phyloP scores from a whole-genome alignment of 2,888 invertebrate genomes.

The Ypsolopha sequella region DNA sequence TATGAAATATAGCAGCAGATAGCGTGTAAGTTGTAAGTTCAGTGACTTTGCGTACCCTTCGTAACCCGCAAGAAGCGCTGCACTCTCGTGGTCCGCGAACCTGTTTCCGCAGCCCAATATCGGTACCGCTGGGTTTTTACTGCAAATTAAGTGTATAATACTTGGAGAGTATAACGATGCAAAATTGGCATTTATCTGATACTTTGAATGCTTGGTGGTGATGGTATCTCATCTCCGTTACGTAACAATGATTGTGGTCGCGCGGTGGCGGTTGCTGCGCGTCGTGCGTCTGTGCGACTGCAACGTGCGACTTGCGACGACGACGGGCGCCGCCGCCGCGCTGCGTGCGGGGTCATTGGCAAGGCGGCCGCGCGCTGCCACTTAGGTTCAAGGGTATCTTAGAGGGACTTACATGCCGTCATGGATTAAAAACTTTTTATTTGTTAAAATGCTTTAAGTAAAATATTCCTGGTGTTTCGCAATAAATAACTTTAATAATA shows the following conservation, averaged over 20 bases:
- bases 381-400: constrained; percentile 69
- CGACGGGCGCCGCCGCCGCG: constrained; percentile 59
- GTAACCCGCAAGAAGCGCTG: constrained; percentile 54
- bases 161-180: constrained; percentile 19
- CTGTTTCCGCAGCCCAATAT: constrained; percentile 61
- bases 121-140: constrained; percentile 28
- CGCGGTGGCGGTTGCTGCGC: constrained; percentile 11
- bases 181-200: constrained; percentile 16
- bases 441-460: background rate
- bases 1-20: constrained; percentile 55
- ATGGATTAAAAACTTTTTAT: background rate
- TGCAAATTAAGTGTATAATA: constrained; percentile 29
- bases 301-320: background rate
- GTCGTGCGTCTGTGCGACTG: background rate
- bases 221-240: constrained; percentile 3
- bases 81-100: constrained; percentile 49
- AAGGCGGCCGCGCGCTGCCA: constrained; percentile 70
- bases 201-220: background rate
- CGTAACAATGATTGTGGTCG: constrained; percentile 7
- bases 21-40: constrained; percentile 60
- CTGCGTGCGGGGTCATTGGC: constrained; percentile 72
- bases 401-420: constrained; percentile 47
- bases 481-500: too few species aligned
- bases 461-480: too few species aligned
- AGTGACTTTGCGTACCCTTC: constrained; percentile 60